Conservation (phyloP, 2,888 invertebrate genomes). For the Drosophila gaucha region DNA sequence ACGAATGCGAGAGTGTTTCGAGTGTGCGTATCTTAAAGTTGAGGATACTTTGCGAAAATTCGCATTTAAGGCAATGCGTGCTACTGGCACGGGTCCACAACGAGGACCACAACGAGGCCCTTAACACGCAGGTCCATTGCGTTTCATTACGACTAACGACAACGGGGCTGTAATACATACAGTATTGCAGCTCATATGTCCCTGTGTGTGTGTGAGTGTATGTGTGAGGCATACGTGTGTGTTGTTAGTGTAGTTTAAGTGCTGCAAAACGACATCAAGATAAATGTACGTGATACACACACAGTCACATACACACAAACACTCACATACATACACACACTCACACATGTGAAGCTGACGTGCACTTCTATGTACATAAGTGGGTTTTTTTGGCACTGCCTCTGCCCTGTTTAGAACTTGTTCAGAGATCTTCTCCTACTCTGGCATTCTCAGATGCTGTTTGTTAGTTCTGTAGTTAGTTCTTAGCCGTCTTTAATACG, state of each 20-base stretch:
- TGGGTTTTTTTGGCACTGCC: constrained; percentile 62
- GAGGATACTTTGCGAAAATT: constrained; percentile 55
- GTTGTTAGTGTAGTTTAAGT: constrained; percentile 73
- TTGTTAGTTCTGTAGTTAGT: constrained; percentile 7
- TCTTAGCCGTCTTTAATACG: background rate
- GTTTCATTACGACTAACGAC: constrained; percentile 76
- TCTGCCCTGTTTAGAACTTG: constrained; percentile 39
- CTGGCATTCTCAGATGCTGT: background rate
- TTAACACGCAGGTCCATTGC: constrained; percentile 72
- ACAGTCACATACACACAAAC: background rate
- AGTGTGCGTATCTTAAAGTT: constrained; percentile 42
- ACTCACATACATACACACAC: background rate
- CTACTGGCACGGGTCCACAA: constrained; percentile 30
- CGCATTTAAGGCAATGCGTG: constrained; percentile 51
- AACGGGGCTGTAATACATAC: constrained; percentile 49
- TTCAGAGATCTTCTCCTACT: constrained; percentile 4
- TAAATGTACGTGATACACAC: constrained; percentile 76
- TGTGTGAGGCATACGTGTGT: constrained; percentile 25
- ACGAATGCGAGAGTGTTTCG: constrained; percentile 8
- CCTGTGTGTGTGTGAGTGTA: constrained; percentile 8
- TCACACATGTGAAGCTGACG: constrained; percentile 38
- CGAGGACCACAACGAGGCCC: constrained; percentile 51
- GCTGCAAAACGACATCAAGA: constrained; percentile 78
- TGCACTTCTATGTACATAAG: constrained; percentile 67
- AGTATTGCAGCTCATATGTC: constrained; percentile 13